These are phyloP conservation scores for Diplodus puntazzo DNA, from an alignment of 2,797 vertebrate species.

Conservation along the genomic window DNA sequence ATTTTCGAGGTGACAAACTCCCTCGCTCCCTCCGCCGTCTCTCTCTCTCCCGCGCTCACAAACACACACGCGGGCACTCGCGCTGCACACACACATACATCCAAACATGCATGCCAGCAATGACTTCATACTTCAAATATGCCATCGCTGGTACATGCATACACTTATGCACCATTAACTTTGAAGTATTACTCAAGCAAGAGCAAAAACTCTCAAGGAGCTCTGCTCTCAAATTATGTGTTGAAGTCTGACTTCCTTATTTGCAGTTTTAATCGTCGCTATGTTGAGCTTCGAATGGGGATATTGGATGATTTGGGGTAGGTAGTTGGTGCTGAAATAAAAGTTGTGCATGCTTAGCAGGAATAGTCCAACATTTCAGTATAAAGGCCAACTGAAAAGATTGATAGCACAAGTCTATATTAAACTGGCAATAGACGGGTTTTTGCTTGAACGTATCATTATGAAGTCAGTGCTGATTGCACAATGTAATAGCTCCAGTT, in stretches of 20 bases:
- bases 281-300: background rate
- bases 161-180: slow-evolving; percentile 4
- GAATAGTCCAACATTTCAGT: background rate
- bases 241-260: background rate
- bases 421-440: background rate
- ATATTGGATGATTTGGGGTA: background rate
- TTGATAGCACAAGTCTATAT: background rate
- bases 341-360: background rate
- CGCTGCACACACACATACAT: slow-evolving; percentile 3
- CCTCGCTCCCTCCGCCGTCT: slow-evolving; percentile 23
- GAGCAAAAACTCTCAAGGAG: background rate
- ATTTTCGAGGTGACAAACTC: slow-evolving; percentile 66
- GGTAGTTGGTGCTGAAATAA: background rate
- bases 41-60: slow-evolving; percentile 7
- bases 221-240: background rate
- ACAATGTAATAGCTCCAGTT: no score
- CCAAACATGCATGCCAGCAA: slow-evolving; percentile 20
- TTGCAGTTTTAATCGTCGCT: background rate
- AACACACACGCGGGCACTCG: slow-evolving; percentile 1
- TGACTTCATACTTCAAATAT: slow-evolving; percentile 35
- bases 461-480: no score
- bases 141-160: slow-evolving; percentile 1
- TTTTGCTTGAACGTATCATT: no score
- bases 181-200: slow-evolving; percentile 15
- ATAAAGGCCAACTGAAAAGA: background rate